These are phyloP conservation scores for Drosophila mayri DNA, from an alignment of 1,140 invertebrate species.

Conservation along the genomic window DNA sequence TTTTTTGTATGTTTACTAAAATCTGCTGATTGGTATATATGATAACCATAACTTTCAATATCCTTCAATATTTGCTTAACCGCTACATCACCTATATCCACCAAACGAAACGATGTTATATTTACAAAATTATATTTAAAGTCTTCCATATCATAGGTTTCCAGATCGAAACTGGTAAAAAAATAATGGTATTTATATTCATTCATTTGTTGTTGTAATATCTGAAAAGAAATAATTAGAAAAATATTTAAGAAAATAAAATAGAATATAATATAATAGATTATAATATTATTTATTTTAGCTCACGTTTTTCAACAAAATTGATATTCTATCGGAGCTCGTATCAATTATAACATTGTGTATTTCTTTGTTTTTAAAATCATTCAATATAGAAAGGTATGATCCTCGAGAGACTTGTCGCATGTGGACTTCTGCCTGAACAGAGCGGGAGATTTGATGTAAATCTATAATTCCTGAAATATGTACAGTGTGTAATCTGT, in stretches of 20 bases:
- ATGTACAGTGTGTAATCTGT: background rate
- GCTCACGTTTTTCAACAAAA: slow-evolving; percentile 93
- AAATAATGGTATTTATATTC: slow-evolving; percentile 97
- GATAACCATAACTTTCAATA: slow-evolving; percentile 88
- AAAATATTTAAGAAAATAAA: background rate
- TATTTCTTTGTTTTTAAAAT: slow-evolving; percentile 77
- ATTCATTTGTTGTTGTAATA: slow-evolving; percentile 96
- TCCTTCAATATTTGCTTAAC: slow-evolving; percentile 91
- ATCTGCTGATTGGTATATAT: slow-evolving; percentile 22
- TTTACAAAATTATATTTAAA: slow-evolving; percentile 98
- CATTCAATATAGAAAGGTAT: slow-evolving; percentile 60
- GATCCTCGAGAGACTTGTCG: slow-evolving; percentile 55
- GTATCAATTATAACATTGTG: slow-evolving; percentile 93
- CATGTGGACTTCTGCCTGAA: slow-evolving; percentile 62
- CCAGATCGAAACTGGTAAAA: slow-evolving; percentile 96
- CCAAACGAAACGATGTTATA: slow-evolving; percentile 95
- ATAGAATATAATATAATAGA: too few relatives aligned
- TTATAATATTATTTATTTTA: background rate
- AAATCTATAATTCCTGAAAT: slow-evolving; percentile 67
- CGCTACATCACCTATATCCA: slow-evolving; percentile 91
- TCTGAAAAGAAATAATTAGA: slow-evolving; percentile 87
- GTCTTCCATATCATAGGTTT: slow-evolving; percentile 96
- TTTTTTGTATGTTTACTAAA: slow-evolving; percentile 26
- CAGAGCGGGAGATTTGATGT: slow-evolving; percentile 57
- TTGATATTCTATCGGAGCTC: slow-evolving; percentile 89